These are phyloP conservation scores for Drosophila erecta DNA, from an alignment of 1,140 invertebrate genomes.

Conservation along the genomic window DNA sequence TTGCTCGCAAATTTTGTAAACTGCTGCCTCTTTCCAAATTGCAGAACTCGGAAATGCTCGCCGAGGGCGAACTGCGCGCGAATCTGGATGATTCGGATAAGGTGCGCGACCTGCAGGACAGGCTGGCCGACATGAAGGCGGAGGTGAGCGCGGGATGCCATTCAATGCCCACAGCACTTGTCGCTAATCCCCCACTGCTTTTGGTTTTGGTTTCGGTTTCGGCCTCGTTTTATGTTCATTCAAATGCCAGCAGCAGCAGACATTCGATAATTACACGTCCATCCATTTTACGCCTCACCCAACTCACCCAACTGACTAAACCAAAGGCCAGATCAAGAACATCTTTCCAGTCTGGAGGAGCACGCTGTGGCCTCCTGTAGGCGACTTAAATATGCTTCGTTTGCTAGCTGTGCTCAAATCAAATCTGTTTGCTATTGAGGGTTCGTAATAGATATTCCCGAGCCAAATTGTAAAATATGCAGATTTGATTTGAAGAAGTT, in stretches of 20 bases:
- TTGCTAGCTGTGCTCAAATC: background rate
- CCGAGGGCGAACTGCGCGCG: slow-evolving; percentile 93
- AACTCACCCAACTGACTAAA: slow-evolving; percentile 14
- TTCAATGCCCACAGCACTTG: slow-evolving; percentile 1
- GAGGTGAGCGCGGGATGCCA: slow-evolving; percentile 88
- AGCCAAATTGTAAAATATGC: background rate
- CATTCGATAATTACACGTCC: slow-evolving; percentile 2
- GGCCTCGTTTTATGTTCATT: slow-evolving; percentile 19
- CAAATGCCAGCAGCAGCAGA: slow-evolving; percentile 22
- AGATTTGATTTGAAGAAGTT: background rate
- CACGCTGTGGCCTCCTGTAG: slow-evolving; percentile 1
- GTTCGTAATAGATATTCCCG: too few relatives aligned
- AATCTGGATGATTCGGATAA: slow-evolving; percentile 93
- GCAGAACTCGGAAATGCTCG: slow-evolving; percentile 96
- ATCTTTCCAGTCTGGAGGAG: background rate
- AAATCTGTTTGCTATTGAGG: background rate
- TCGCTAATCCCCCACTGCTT: slow-evolving; percentile 20
- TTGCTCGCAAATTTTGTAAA: background rate
- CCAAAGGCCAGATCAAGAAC: background rate
- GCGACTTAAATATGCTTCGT: background rate
- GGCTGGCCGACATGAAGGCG: slow-evolving; percentile 95
- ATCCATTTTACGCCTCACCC: background rate
- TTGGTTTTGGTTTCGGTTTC: slow-evolving; percentile 49
- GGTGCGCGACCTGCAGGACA: slow-evolving; percentile 95
- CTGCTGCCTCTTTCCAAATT: slow-evolving; percentile 22